These are phyloP conservation scores for Columba livia DNA, from an alignment of 2,113 vertebrate genomes.

Conservation along the genomic window DNA sequence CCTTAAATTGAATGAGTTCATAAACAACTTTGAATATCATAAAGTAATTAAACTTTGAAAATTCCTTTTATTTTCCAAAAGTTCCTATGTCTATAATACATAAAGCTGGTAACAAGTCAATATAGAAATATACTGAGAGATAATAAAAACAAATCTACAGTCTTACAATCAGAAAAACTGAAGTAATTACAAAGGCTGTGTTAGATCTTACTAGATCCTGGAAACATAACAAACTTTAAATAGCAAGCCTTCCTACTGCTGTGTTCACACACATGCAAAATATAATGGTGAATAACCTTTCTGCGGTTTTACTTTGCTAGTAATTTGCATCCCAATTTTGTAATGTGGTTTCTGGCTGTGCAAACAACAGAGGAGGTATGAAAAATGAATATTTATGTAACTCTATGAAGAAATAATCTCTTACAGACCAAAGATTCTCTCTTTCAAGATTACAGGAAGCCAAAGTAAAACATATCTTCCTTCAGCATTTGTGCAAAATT, in stretches of 20 bases:
- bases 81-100: not conserved
- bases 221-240: not conserved
- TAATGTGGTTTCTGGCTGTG: not conserved
- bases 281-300: not conserved
- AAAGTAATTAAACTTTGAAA: constrained; percentile 26
- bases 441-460: not conserved
- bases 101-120: not conserved
- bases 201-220: not conserved
- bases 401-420: not conserved
- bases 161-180: not conserved
- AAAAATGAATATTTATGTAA: constrained; percentile 8
- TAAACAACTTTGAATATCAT: not conserved
- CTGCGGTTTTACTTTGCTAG: not conserved
- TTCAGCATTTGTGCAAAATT: not conserved
- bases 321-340: not conserved
- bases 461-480: not conserved
- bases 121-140: not conserved
- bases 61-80: not conserved
- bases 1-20: not conserved
- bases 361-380: not conserved
- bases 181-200: not conserved
- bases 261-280: not conserved
- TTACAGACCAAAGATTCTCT: not conserved
- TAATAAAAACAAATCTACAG: not conserved
- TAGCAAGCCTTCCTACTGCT: not conserved